These are phyloP conservation scores for Agriopis leucophaearia DNA, from an alignment of 2,888 invertebrate genomes.

Conservation along the genomic window DNA sequence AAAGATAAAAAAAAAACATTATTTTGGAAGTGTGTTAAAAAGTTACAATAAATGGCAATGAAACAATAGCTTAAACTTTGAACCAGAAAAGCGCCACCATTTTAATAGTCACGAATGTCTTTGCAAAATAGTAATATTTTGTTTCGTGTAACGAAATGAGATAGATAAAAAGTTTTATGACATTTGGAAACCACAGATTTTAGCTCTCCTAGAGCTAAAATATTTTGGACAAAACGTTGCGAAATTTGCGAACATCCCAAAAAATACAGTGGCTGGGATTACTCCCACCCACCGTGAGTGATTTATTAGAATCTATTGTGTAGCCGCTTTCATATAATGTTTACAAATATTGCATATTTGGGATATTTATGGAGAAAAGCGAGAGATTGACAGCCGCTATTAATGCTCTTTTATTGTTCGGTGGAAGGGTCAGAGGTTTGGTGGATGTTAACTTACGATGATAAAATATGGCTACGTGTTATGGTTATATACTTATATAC, in stretches of 20 bases:
- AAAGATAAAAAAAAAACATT: too few species aligned
- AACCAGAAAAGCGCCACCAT: too few species aligned
- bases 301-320: constrained; percentile 66
- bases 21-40: too few species aligned
- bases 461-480: constrained; percentile 3
- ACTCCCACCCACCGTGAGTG: constrained; percentile 51
- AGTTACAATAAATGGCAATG: too few species aligned
- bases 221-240: background rate
- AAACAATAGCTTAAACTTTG: too few species aligned
- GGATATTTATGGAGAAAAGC: constrained; percentile 50
- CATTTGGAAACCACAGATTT: background rate
- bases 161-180: background rate
- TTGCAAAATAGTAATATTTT: too few species aligned
- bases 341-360: constrained; percentile 57
- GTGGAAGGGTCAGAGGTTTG: constrained; percentile 20
- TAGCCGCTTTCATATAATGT: constrained; percentile 56
- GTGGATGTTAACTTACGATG: constrained; percentile 18
- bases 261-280: constrained; percentile 20
- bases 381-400: constrained; percentile 41
- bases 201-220: background rate
- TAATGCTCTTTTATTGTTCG: constrained; percentile 36
- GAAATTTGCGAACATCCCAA: background rate
- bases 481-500: background rate
- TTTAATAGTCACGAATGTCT: too few species aligned
- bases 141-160: too few species aligned